These are phyloP conservation scores for Plecotus auritus DNA, from an alignment of 2,113 vertebrate genomes.

Conservation along the genomic window DNA sequence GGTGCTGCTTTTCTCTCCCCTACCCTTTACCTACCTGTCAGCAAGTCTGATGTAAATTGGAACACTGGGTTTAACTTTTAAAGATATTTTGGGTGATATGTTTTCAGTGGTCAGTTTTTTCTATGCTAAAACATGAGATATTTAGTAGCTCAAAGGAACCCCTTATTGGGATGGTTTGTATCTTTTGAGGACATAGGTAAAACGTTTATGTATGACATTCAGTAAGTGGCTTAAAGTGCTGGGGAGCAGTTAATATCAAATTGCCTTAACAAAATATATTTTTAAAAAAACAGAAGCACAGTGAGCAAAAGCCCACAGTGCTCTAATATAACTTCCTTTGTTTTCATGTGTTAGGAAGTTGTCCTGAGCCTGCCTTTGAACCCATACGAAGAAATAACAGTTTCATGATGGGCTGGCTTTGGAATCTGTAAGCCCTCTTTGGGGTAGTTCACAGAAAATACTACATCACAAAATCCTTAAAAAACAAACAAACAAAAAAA, in stretches of 20 bases:
- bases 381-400: conserved; percentile 4
- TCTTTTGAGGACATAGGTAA: not conserved
- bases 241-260: conserved; percentile 12
- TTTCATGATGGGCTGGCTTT: not conserved
- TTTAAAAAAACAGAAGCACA: not conserved
- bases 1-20: not conserved
- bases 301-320: not conserved
- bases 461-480: not conserved
- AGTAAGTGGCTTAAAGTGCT: not conserved
- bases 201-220: not conserved
- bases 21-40: not conserved
- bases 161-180: not conserved
- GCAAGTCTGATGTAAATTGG: conserved; percentile 14
- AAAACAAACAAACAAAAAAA: too few relatives aligned
- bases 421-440: conserved; percentile 16
- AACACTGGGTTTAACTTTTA: conserved; percentile 59
- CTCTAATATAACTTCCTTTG: not conserved
- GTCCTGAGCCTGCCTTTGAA: conserved; percentile 29
- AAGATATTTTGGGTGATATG: conserved; percentile 42
- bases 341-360: conserved; percentile 47
- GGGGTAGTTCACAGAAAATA: conserved; percentile 35
- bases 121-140: conserved; percentile 49
- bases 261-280: conserved; percentile 4
- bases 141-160: conserved; percentile 9
- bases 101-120: conserved; percentile 35